These are phyloP conservation scores for Alauda arvensis DNA, from an alignment of 2,797 vertebrate species.

Conservation along the genomic window DNA sequence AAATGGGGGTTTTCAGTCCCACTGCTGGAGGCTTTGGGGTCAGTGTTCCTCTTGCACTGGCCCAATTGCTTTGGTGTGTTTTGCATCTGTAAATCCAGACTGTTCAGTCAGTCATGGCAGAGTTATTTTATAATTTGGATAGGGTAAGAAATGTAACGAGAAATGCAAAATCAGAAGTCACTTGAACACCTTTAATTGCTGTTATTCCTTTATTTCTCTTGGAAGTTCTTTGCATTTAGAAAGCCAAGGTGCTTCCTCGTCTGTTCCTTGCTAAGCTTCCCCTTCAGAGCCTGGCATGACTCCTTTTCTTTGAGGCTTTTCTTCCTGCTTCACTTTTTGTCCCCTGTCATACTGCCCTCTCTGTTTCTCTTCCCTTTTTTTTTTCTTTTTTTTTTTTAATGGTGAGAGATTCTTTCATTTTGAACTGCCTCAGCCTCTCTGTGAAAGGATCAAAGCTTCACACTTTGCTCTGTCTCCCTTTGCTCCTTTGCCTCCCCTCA, in stretches of 20 bases:
- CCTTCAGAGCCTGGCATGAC: neutral
- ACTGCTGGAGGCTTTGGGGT: neutral
- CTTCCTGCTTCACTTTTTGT: neutral
- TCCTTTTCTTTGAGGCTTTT: neutral
- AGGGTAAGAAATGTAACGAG: neutral
- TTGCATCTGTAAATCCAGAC: neutral
- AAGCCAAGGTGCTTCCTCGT: neutral
- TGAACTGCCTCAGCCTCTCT: neutral
- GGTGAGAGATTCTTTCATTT: conserved; percentile 48
- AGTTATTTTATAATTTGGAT: neutral
- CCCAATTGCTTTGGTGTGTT: neutral
- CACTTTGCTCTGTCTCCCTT: neutral
- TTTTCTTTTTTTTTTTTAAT: neutral
- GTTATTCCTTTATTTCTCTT: neutral
- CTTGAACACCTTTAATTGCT: neutral
- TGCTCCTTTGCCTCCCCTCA: neutral
- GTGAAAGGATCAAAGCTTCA: conserved; percentile 52
- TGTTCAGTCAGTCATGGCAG: neutral
- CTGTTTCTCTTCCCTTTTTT: neutral
- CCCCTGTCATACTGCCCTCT: conserved; percentile 3
- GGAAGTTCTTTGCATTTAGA: neutral
- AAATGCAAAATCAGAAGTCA: neutral
- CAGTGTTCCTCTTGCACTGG: neutral
- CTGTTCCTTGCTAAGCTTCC: neutral
- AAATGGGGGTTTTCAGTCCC: neutral